These are phyloP conservation scores for Nansenia antarctica DNA, from an alignment of 2,113 vertebrate genomes.

Conservation along the genomic window DNA sequence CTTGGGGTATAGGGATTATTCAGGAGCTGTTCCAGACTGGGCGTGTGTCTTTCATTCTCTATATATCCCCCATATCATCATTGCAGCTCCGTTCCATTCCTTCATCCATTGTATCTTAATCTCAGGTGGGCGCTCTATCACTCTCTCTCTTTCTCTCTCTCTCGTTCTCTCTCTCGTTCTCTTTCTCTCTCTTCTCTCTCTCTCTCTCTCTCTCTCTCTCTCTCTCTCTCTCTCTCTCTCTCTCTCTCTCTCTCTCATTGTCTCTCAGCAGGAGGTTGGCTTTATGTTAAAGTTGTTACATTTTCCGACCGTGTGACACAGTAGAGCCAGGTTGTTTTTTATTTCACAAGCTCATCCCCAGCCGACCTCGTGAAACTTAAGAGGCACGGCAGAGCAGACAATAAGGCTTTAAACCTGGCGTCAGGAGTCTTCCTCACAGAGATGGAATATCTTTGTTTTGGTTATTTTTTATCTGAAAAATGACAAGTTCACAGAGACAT, in stretches of 20 bases:
- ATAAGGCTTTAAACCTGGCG: conserved; percentile 49
- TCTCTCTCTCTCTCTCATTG: conserved; percentile 13
- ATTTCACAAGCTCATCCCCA: conserved; percentile 64
- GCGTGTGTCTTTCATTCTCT: neutral
- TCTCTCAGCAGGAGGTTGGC: conserved; percentile 33
- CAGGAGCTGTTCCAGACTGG: neutral
- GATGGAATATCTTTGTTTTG: too few relatives aligned
- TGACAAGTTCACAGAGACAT: neutral
- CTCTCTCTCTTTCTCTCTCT: conserved; percentile 5
- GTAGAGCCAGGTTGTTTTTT: conserved; percentile 40
- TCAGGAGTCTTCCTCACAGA: conserved; percentile 41
- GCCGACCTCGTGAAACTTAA: conserved; percentile 61
- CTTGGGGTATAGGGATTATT: neutral
- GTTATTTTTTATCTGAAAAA: conserved; percentile 35
- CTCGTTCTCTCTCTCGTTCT: conserved; percentile 9
- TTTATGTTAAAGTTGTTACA: conserved; percentile 57
- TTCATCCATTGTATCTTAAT: too few relatives aligned
- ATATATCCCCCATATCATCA: conserved; percentile 9
- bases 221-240: neutral
- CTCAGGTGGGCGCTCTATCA: neutral
- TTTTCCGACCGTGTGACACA: conserved; percentile 50
- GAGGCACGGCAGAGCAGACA: conserved; percentile 51
- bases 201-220: neutral
- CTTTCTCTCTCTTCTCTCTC: neutral
- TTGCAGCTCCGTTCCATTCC: neutral